phyloP scores from a whole-genome alignment of 2,113 vertebrate species.

The Strix aluco region DNA sequence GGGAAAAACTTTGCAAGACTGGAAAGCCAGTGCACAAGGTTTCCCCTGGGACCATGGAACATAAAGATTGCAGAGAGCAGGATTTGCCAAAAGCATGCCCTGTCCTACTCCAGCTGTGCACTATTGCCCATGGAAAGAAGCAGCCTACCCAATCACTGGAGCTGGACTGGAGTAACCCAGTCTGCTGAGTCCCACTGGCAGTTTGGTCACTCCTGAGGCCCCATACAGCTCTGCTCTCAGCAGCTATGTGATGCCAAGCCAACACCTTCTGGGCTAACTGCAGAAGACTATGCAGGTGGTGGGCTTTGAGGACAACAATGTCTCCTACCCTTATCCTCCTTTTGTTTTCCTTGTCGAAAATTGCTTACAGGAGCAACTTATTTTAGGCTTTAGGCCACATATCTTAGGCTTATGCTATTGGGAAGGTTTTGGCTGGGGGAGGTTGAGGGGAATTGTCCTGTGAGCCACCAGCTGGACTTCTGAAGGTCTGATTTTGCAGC shows the following conservation, averaged over 20 bases:
- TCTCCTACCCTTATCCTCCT: background rate
- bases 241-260: background rate
- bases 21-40: background rate
- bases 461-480: background rate
- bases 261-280: rapidly evolving
- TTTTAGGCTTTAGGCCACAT: background rate
- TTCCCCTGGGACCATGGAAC: background rate
- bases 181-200: background rate
- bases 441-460: background rate
- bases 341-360: background rate
- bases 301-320: background rate
- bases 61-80: background rate
- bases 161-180: background rate
- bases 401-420: background rate
- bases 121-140: background rate
- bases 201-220: background rate
- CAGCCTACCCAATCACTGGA: too few relatives aligned
- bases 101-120: background rate
- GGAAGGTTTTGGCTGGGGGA: background rate
- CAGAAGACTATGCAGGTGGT: background rate
- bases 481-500: background rate
- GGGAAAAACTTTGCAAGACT: background rate
- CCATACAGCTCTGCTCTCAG: background rate
- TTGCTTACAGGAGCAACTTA: background rate
- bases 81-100: background rate